phyloP scores from a whole-genome alignment of 2,797 vertebrate genomes.

The Hybognathus amarus region DNA sequence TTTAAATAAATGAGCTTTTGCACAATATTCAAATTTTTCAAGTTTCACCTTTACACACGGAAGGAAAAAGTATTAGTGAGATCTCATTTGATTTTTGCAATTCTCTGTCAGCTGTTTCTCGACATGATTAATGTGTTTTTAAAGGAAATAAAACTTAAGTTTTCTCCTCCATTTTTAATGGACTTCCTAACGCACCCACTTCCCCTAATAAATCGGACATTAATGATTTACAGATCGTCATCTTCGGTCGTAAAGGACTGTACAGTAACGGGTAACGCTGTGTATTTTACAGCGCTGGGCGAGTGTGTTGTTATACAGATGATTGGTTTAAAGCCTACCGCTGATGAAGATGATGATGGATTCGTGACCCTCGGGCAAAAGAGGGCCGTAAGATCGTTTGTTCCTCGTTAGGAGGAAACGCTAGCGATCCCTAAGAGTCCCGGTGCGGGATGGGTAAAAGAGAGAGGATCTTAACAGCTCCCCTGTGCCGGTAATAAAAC shows the following conservation, averaged over 20 bases:
- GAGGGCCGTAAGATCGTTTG: conserved; percentile 5
- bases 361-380: conserved; percentile 1
- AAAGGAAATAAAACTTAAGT: not conserved
- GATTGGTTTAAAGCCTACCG: conserved; percentile 11
- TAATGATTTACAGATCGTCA: conserved; percentile 15
- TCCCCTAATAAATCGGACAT: conserved; percentile 9
- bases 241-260: not conserved
- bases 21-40: too few relatives aligned
- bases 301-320: conserved; percentile 1
- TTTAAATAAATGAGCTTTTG: too few relatives aligned
- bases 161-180: conserved; percentile 15
- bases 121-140: not conserved
- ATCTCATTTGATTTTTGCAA: too few relatives aligned
- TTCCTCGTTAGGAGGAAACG: conserved; percentile 47
- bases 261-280: not conserved
- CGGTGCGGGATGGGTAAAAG: not conserved
- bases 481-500: conserved; percentile 19
- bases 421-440: conserved; percentile 38
- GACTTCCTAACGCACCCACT: not conserved
- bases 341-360: conserved; percentile 49
- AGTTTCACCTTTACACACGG: too few relatives aligned
- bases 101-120: too few relatives aligned
- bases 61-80: too few relatives aligned
- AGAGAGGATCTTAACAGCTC: not conserved
- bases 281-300: conserved; percentile 13